Evolutionary conservation across 1,140 invertebrate species (phyloP), one percentile per base, ranked within the genome.

Genomic region (Formica selysi): DNA sequence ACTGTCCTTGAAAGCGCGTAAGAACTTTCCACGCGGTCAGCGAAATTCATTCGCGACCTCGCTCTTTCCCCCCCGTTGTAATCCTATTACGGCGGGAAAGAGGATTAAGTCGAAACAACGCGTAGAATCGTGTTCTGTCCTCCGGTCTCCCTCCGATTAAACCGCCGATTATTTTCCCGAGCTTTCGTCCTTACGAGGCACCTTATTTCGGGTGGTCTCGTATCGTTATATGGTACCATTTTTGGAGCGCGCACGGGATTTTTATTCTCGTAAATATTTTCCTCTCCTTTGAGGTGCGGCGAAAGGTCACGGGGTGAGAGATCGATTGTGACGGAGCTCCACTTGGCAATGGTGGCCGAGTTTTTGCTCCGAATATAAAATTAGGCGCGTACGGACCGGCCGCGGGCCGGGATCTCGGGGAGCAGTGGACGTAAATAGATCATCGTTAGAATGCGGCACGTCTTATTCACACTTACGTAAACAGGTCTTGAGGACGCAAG

Each of bases 321-420:
- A 68, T 73, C 86, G 83, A 90, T 90, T 83, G 89, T 83, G 89
- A 86, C 61, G 54, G 83, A 80, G 89, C 89, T 90, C 89, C 57
- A 88, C 84, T 91, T 91, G 90, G 90, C 90, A 91, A 79, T 88
- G 87, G 64, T 84, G 81, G 65, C 83, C 68, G 64, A 90, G 84
- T 90, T 90, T 91, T 91, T 91, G 90, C 87, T 91, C 90, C 89
- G 90, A 90, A 91, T 91, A 88, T 91, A 91, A 91, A 91, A 91
- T 91, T 91, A 91, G 90, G 90, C 84, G 78, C 90, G 89, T 90
- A 76, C 78, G 68, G 81, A 57, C 76, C 76, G 78, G 79, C 16
- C 67, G 79, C 86, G 80, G 64, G 79, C 88, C 54, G 70, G 89
- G 88, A 90, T 90, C 80, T 87, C 89, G 76, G 22, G 68, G 88